These are phyloP conservation scores for Drosophila truncata DNA, from an alignment of 1,140 invertebrate genomes.

Conservation along the genomic window DNA sequence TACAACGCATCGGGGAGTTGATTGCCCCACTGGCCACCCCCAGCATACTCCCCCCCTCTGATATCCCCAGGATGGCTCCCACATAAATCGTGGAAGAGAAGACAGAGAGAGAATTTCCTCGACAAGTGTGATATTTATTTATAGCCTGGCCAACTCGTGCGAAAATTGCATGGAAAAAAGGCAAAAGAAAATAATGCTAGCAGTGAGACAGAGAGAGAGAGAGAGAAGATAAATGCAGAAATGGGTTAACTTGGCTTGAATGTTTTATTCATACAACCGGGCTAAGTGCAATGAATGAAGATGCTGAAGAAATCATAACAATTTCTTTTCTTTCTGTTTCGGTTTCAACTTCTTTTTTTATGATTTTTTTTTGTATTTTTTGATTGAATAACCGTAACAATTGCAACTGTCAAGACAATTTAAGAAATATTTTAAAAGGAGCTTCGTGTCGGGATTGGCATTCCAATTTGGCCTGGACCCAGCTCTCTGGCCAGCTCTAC, in stretches of 20 bases:
- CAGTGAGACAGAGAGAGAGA: constrained; percentile 2
- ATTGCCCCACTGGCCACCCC: constrained; percentile 14
- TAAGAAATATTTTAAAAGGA: constrained; percentile 59
- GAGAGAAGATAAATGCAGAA: constrained; percentile 70
- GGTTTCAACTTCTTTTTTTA: background rate
- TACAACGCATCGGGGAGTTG: constrained; percentile 29
- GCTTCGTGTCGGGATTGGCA: constrained; percentile 50
- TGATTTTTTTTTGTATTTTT: background rate
- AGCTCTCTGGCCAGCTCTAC: constrained; percentile 26
- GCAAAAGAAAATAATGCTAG: background rate
- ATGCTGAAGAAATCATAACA: constrained; percentile 60
- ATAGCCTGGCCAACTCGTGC: constrained; percentile 61
- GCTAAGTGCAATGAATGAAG: constrained; percentile 58
- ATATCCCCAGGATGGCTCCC: constrained; percentile 57
- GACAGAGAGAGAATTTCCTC: constrained; percentile 56
- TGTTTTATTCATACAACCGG: constrained; percentile 68
- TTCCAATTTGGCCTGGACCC: constrained; percentile 42
- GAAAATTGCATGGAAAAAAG: constrained; percentile 38
- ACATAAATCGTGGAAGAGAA: constrained; percentile 64
- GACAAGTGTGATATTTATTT: constrained; percentile 79
- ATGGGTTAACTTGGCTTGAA: constrained; percentile 69
- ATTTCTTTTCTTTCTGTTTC: constrained; percentile 34
- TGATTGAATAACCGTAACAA: constrained; percentile 51
- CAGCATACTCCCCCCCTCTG: background rate
- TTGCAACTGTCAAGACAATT: constrained; percentile 74